Percentiles rank a stretch among this genome's conserved stretches.
phyloP scores from a whole-genome alignment of 2,113 vertebrate species.

The Ariopsis seemanni region DNA sequence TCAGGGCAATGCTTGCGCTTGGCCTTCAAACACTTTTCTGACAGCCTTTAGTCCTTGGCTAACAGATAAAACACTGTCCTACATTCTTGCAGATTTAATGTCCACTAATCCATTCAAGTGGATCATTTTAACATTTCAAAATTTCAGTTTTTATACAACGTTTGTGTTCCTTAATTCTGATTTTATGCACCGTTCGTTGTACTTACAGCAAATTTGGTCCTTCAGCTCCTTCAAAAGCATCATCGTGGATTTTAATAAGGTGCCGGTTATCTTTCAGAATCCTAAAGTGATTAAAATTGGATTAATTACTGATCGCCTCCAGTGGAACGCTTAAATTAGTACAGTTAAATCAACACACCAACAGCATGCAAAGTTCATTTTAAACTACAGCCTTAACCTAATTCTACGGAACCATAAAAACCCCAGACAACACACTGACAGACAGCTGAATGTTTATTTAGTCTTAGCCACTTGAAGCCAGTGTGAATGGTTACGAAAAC shows the following conservation, averaged over 20 bases:
- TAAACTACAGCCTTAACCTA: background rate
- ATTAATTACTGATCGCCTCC: background rate
- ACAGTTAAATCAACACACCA: background rate
- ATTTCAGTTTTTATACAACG: background rate
- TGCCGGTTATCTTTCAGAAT: slow-evolving; percentile 82
- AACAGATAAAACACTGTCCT: background rate
- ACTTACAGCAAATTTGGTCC: slow-evolving; percentile 87
- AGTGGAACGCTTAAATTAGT: background rate
- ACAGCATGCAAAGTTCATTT: background rate
- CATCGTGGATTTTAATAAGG: slow-evolving; percentile 78
- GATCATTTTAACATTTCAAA: background rate
- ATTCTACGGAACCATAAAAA: background rate
- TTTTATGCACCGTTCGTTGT: background rate
- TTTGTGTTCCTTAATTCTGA: background rate
- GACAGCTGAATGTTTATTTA: slow-evolving; percentile 11
- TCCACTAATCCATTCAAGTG: background rate
- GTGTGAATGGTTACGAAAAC: slow-evolving; percentile 37
- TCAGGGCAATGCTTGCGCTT: background rate
- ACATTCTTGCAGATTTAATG: background rate
- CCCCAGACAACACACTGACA: background rate
- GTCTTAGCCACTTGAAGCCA: background rate
- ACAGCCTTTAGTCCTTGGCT: slow-evolving; percentile 14
- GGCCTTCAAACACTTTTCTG: slow-evolving; percentile 30
- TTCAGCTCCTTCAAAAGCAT: slow-evolving; percentile 81
- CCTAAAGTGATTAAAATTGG: slow-evolving; percentile 64